Conservation (phyloP, 2,797 vertebrate genomes). For the Syndactyla subalaris region DNA sequence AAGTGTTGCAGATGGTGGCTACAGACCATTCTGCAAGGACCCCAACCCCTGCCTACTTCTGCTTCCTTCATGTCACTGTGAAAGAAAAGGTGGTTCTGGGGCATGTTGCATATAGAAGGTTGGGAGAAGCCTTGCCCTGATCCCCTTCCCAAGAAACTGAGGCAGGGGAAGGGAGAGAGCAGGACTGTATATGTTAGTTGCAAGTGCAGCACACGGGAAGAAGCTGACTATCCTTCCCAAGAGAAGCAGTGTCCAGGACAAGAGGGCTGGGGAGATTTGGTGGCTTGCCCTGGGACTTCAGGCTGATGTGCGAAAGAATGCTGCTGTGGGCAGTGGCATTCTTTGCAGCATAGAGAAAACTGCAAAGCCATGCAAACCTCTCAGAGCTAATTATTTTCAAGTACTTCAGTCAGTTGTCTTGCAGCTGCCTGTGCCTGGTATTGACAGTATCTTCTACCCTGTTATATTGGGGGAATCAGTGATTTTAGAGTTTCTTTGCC, state of each 20-base stretch:
- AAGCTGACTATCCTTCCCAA: neutral
- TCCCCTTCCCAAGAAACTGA: neutral
- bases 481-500: neutral
- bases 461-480: neutral
- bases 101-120: neutral
- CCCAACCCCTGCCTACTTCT: neutral
- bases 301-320: neutral
- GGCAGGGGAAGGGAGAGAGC: neutral
- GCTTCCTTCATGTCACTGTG: neutral
- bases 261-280: neutral
- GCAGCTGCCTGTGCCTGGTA: neutral
- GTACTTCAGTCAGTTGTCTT: neutral
- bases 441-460: neutral
- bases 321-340: neutral
- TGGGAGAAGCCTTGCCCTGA: neutral
- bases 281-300: neutral
- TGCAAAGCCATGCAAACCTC: neutral
- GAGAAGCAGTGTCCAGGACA: neutral
- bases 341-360: neutral
- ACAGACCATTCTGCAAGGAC: neutral
- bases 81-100: neutral
- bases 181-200: neutral
- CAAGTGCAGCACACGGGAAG: neutral
- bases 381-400: neutral
- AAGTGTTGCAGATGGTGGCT: neutral